phyloP scores from a whole-genome alignment of 64 coral and sea anemone species.

The Acropora yongei region DNA sequence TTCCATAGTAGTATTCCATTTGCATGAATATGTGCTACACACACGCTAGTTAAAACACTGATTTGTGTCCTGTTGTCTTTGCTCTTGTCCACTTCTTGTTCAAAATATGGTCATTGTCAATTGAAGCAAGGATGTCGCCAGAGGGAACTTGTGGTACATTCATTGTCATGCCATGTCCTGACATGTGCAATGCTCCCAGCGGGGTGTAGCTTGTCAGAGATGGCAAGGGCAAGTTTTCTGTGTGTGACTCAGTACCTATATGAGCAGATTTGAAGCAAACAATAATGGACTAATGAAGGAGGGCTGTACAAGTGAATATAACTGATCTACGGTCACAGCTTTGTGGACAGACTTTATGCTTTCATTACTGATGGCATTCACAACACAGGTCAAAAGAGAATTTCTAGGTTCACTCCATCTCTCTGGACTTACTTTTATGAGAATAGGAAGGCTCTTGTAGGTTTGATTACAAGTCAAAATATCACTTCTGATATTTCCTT shows the following conservation, averaged over 20 bases:
- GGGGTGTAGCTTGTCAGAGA: constrained; percentile 13
- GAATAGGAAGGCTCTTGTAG: constrained; percentile 21
- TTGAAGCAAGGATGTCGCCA: constrained; percentile 41
- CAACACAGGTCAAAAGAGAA: constrained; percentile 7
- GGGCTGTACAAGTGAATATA: constrained; percentile 58
- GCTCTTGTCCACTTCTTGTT: constrained; percentile 52
- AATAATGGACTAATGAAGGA: constrained; percentile 21
- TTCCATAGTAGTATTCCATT: too few species aligned
- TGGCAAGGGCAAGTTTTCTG: constrained; percentile 26
- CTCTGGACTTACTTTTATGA: constrained; percentile 5
- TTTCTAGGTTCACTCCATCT: background rate
- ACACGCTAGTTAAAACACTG: constrained; percentile 50
- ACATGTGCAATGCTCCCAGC: background rate
- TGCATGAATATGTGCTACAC: background rate
- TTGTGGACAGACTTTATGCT: background rate
- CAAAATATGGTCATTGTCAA: constrained; percentile 61
- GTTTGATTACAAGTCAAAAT: constrained; percentile 31
- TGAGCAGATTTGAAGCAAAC: constrained; percentile 45
- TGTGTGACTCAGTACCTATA: constrained; percentile 25
- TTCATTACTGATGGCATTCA: background rate
- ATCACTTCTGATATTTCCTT: constrained; percentile 15
- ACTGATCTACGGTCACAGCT: constrained; percentile 26
- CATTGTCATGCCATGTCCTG: constrained; percentile 46
- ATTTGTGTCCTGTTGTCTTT: constrained; percentile 65
- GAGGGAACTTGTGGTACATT: constrained; percentile 9